Percentiles rank a stretch among this genome's conserved stretches.
phyloP scores from a whole-genome alignment of 2,113 vertebrate genomes.

The Dendrocopos noguchii region DNA sequence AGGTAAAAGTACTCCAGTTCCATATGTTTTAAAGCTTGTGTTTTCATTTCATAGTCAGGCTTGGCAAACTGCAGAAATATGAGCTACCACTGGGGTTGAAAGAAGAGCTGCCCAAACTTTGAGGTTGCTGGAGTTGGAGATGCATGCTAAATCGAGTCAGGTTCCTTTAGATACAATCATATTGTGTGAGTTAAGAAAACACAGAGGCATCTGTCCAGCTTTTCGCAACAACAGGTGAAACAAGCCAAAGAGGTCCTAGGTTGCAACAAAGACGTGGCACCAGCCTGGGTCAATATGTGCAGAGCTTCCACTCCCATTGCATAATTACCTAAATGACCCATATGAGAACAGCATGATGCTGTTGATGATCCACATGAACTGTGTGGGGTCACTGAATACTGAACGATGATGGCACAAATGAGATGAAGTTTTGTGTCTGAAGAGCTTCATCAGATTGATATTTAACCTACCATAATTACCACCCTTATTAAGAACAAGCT shows the following conservation, averaged over 20 bases:
- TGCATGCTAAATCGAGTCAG: background rate
- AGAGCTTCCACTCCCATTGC: background rate
- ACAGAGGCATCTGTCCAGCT: background rate
- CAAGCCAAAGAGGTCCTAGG: background rate
- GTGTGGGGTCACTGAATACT: background rate
- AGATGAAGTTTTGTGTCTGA: background rate
- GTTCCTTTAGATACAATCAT: background rate
- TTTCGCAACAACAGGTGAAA: background rate
- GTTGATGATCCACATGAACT: background rate
- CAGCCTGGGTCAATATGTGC: accelerated
- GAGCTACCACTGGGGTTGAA: background rate
- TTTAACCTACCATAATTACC: constrained; percentile 20
- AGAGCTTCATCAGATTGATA: background rate
- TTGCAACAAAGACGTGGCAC: background rate
- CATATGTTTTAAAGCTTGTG: background rate
- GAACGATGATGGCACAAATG: background rate
- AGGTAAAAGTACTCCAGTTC: background rate
- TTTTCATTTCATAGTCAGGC: constrained; percentile 19
- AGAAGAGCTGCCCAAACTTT: background rate
- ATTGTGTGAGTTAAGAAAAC: background rate
- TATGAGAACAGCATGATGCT: background rate
- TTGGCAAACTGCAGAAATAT: background rate
- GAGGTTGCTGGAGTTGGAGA: background rate
- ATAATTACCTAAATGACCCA: background rate
- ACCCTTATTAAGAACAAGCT: background rate